A percentile compares a stretch with the other conserved stretches of the same genome.
Conservation (phyloP, 1,140 invertebrate genomes). For the Drosophila insularis region DNA sequence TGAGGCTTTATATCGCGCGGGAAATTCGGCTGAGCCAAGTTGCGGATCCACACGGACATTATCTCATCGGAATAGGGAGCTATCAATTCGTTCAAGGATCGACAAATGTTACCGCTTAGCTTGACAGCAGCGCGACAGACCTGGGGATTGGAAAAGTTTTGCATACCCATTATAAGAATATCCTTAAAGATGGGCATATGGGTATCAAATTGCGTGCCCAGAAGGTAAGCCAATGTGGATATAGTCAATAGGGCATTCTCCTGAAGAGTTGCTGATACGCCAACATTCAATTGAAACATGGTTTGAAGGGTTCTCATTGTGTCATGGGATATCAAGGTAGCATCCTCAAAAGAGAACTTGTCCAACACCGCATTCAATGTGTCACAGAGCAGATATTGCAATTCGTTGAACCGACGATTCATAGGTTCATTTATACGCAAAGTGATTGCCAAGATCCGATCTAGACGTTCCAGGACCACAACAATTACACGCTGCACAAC, state of each 20-base stretch:
- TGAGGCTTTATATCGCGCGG: conserved; percentile 97
- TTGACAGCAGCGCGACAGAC: conserved; percentile 97
- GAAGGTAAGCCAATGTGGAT: conserved; percentile 96
- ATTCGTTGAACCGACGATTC: conserved; percentile 97
- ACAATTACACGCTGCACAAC: conserved; percentile 98
- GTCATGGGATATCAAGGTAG: conserved; percentile 96
- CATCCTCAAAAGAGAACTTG: conserved; percentile 96
- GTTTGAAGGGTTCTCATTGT: conserved; percentile 97
- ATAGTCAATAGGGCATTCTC: conserved; percentile 99
- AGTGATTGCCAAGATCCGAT: conserved; percentile 96
- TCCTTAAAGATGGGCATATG: conserved; percentile 99
- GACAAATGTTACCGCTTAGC: conserved; percentile 95
- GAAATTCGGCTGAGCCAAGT: conserved; percentile 92
- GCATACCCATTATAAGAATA: conserved; percentile 93
- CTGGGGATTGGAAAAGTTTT: conserved; percentile 97
- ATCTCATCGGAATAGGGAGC: conserved; percentile 97
- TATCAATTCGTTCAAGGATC: conserved; percentile 91
- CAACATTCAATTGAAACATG: conserved; percentile 95
- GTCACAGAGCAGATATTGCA: conserved; percentile 98
- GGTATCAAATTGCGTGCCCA: conserved; percentile 95
- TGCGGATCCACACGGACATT: conserved; percentile 94
- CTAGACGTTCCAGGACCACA: conserved; percentile 96
- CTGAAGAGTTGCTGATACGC: conserved; percentile 96
- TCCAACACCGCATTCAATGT: conserved; percentile 94
- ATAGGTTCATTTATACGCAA: conserved; percentile 92